A percentile compares a stretch with the other conserved stretches of the same genome.
These are phyloP conservation scores for Hirtodrosophila histrioides DNA, from an alignment of 2,888 invertebrate genomes.

Conservation along the genomic window DNA sequence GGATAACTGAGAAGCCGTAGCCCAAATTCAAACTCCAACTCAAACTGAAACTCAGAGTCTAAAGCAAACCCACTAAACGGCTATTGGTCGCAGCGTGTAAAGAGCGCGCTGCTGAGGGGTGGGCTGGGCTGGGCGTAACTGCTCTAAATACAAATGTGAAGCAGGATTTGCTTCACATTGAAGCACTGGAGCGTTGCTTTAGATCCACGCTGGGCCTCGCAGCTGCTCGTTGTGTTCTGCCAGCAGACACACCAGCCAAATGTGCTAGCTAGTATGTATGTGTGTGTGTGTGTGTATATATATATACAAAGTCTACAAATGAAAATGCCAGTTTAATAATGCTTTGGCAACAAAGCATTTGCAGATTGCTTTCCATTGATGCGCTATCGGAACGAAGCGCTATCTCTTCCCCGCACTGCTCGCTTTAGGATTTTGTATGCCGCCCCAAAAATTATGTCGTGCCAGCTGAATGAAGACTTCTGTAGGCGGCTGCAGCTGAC, in stretches of 20 bases:
- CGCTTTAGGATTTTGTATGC: conserved; percentile 19
- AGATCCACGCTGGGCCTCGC: conserved; percentile 19
- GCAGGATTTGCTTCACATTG: conserved; percentile 57
- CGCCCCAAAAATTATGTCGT: conserved; percentile 42
- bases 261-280: conserved; percentile 32
- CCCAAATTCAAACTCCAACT: background rate
- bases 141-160: conserved; percentile 67
- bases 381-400: conserved; percentile 49
- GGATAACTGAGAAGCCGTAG: conserved; percentile 15
- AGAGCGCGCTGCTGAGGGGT: conserved; percentile 3
- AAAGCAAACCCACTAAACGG: conserved; percentile 37
- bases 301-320: conserved; percentile 51
- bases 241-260: conserved; percentile 51
- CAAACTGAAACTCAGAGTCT: background rate
- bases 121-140: conserved; percentile 17
- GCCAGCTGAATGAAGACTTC: conserved; percentile 13
- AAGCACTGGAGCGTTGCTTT: conserved; percentile 34
- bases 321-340: conserved; percentile 76
- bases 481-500: background rate
- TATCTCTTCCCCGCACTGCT: background rate
- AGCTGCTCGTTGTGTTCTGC: conserved; percentile 32
- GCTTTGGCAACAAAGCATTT: conserved; percentile 72
- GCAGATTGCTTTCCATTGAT: conserved; percentile 73
- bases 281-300: conserved; percentile 12
- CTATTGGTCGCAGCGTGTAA: conserved; percentile 42